These are phyloP conservation scores for Tor tambroides DNA, from an alignment of 2,113 vertebrate genomes.

Conservation along the genomic window DNA sequence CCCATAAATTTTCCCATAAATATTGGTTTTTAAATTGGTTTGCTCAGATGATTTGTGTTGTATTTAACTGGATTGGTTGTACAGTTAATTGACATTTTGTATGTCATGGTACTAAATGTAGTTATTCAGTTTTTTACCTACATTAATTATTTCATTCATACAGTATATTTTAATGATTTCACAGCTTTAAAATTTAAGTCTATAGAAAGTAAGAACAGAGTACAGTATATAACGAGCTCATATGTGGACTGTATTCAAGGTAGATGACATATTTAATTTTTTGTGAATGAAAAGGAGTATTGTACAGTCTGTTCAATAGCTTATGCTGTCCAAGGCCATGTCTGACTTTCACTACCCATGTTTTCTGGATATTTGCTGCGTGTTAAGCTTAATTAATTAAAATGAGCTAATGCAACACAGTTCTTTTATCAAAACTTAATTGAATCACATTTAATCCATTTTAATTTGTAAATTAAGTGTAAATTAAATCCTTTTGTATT, in stretches of 20 bases:
- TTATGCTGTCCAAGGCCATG: background rate
- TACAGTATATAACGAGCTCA: background rate
- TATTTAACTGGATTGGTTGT: background rate
- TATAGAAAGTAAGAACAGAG: no score
- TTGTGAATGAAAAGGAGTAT: background rate
- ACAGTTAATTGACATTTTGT: no score
- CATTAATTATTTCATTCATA: background rate
- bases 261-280: no score
- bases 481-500: background rate
- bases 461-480: background rate
- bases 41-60: background rate
- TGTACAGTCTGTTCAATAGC: background rate
- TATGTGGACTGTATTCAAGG: background rate
- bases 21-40: background rate
- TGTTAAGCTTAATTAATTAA: background rate
- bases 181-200: no score
- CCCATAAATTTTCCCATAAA: background rate
- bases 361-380: background rate
- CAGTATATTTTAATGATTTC: background rate
- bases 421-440: background rate
- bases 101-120: no score
- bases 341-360: background rate
- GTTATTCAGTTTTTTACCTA: background rate
- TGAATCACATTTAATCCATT: background rate
- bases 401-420: background rate